phyloP scores from a whole-genome alignment of 2,888 invertebrate genomes.

The Eledona agricola region DNA sequence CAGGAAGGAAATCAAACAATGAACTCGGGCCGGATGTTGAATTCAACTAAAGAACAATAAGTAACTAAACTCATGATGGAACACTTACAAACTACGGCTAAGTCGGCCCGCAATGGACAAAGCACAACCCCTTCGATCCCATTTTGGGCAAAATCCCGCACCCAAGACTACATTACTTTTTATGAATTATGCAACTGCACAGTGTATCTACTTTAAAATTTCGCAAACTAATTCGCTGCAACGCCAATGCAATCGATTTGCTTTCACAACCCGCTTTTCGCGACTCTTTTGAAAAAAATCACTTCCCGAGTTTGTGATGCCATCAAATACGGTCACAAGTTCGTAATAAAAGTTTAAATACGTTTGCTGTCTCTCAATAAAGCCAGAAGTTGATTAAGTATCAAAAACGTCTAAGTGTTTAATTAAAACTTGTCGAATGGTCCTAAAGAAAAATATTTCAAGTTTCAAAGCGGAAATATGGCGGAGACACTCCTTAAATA shows the following conservation, averaged over 20 bases:
- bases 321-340: too few relatives aligned
- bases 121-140: conserved; percentile 5
- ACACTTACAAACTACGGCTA: conserved; percentile 19
- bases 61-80: conserved; percentile 26
- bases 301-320: too few relatives aligned
- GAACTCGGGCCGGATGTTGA: conserved; percentile 18
- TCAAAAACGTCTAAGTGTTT: conserved; percentile 45
- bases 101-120: conserved; percentile 10
- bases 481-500: too few relatives aligned
- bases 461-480: conserved; percentile 32
- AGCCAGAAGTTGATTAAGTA: conserved; percentile 47
- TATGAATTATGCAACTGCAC: too few relatives aligned
- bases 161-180: too few relatives aligned
- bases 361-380: conserved; percentile 38
- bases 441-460: conserved; percentile 43
- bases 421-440: conserved; percentile 50
- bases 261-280: conserved; percentile 29
- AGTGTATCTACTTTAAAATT: too few relatives aligned
- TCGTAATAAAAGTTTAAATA: conserved; percentile 33
- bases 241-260: too few relatives aligned
- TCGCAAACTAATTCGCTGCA: too few relatives aligned
- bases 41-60: conserved; percentile 32
- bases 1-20: conserved; percentile 42
- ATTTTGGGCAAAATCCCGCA: conserved; percentile 15
- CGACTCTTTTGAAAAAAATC: too few relatives aligned